Evolutionary conservation across 2,113 vertebrate species (phyloP).

Genomic region (Chloebia gouldiae): DNA sequence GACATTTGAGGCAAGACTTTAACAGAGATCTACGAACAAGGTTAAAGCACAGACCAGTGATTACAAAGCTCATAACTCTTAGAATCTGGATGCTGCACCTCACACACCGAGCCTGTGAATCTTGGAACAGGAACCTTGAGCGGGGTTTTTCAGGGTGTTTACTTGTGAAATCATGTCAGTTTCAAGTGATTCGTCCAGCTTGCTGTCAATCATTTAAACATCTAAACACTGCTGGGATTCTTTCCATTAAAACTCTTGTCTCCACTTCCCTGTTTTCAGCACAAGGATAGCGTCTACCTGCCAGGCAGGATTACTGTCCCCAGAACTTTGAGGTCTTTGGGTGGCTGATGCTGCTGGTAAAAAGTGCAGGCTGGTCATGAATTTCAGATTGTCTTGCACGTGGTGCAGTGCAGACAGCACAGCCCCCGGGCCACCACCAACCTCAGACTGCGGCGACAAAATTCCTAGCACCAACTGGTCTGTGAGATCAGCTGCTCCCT

Average conservation of each 20-base stretch:
- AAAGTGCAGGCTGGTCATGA: conserved; percentile 60
- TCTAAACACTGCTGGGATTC: background rate
- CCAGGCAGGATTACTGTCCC: background rate
- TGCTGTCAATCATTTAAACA: background rate
- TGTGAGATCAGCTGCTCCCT: conserved; percentile 49
- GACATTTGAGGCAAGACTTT: background rate
- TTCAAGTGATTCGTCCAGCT: background rate
- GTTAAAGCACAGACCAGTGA: background rate
- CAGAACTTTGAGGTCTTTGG: background rate
- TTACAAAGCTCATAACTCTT: background rate
- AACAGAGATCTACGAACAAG: background rate
- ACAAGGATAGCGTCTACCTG: background rate
- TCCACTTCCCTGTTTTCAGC: background rate
- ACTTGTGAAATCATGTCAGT: background rate
- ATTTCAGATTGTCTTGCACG: conserved; percentile 66
- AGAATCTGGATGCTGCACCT: background rate
- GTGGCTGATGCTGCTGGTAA: background rate
- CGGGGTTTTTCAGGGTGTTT: background rate
- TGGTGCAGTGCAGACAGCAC: background rate
- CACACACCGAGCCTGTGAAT: background rate
- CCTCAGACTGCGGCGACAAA: conserved; percentile 26
- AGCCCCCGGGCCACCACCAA: background rate
- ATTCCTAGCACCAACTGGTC: background rate
- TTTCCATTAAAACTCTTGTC: background rate
- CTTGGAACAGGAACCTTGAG: background rate